A percentile compares a stretch with the other conserved stretches of the same genome.
phyloP scores from a whole-genome alignment of 2,797 vertebrate species.

The Sebastes matsubarae region DNA sequence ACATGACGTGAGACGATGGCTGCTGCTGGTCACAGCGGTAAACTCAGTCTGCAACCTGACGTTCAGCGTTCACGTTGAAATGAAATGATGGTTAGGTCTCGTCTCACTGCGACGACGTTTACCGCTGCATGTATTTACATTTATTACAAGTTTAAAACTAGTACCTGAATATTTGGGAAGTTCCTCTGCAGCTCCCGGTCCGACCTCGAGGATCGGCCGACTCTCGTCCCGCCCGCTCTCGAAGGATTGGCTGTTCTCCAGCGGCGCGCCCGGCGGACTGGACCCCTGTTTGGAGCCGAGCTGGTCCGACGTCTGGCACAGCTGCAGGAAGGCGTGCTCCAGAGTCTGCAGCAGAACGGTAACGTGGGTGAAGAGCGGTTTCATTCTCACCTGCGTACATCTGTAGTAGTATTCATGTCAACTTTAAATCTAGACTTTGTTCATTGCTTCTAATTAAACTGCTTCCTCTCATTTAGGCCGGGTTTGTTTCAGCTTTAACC shows the following conservation, averaged over 20 bases:
- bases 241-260: slow-evolving; percentile 71
- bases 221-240: slow-evolving; percentile 78
- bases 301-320: slow-evolving; percentile 82
- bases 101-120: too few relatives aligned
- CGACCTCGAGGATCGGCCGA: slow-evolving; percentile 68
- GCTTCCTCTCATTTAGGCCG: neutral
- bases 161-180: slow-evolving; percentile 71
- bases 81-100: too few relatives aligned
- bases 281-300: slow-evolving; percentile 28
- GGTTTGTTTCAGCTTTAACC: too few relatives aligned
- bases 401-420: neutral
- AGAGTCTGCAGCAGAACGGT: slow-evolving; percentile 71
- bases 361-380: neutral
- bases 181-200: slow-evolving; percentile 40
- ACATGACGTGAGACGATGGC: too few relatives aligned
- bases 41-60: too few relatives aligned
- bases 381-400: neutral
- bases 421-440: too few relatives aligned
- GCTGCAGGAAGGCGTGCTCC: slow-evolving; percentile 84
- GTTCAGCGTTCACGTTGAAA: too few relatives aligned
- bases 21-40: too few relatives aligned
- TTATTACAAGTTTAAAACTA: neutral
- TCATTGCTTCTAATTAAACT: neutral
- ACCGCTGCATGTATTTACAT: too few relatives aligned
- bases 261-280: slow-evolving; percentile 36